Percentiles rank a stretch among this genome's conserved stretches.
Conservation (phyloP, 2,113 vertebrate genomes). For the Pelmatolapia mariae region DNA sequence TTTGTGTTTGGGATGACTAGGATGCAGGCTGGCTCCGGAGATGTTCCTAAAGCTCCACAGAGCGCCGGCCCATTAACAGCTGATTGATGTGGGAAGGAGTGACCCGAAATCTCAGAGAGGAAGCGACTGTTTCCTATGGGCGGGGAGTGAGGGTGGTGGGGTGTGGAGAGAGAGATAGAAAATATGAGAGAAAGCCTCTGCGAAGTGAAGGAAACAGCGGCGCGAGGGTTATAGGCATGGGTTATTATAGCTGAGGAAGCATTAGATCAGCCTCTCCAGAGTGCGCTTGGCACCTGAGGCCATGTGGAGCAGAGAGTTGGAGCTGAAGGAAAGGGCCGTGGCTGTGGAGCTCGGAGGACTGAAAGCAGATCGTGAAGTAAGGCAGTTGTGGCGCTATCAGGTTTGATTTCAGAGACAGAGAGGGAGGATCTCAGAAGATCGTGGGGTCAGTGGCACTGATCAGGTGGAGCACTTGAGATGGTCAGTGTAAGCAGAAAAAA, state of each 20-base stretch:
- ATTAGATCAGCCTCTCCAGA: constrained; percentile 63
- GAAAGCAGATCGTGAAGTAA: constrained; percentile 9
- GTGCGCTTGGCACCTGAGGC: constrained; percentile 56
- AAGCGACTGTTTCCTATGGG: constrained; percentile 63
- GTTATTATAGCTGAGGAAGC: constrained; percentile 58
- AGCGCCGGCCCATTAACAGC: constrained; percentile 63
- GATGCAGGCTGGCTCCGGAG: background rate
- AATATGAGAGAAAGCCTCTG: constrained; percentile 20
- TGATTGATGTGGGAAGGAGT: constrained; percentile 71
- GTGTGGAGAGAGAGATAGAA: constrained; percentile 25
- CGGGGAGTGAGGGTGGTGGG: background rate
- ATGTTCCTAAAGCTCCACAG: constrained; percentile 16
- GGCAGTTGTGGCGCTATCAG: background rate
- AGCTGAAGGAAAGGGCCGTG: constrained; percentile 3
- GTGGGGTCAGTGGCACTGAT: constrained; percentile 3
- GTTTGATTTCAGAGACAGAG: background rate
- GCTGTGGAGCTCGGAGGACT: constrained; percentile 1
- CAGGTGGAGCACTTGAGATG: constrained; percentile 1
- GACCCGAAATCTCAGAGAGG: constrained; percentile 56
- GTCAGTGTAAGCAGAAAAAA: background rate
- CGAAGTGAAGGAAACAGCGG: constrained; percentile 12
- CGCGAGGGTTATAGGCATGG: constrained; percentile 23
- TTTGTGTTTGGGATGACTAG: background rate
- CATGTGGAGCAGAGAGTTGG: constrained; percentile 15
- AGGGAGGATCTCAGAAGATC: constrained; percentile 3